Conservation (phyloP, 2,888 invertebrate species). For the Limnephilus marmoratus region DNA sequence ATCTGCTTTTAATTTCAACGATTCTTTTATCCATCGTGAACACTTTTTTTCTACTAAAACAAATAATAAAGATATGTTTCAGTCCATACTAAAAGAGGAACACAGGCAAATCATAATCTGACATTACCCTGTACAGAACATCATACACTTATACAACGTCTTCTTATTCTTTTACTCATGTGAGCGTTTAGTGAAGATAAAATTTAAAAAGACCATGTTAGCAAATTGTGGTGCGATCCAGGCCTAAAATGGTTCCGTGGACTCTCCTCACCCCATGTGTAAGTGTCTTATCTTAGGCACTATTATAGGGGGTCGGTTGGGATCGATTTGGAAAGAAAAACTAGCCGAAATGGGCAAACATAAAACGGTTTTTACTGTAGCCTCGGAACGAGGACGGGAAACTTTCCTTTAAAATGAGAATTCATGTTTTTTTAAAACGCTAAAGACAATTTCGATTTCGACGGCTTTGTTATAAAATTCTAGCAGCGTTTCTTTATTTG, state of each 20-base stretch:
- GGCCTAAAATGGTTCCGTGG: neutral
- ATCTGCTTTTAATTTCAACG: no score
- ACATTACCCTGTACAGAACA: no score
- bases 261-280: neutral
- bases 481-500: neutral
- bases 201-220: neutral
- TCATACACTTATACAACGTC: neutral
- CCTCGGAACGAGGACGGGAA: neutral
- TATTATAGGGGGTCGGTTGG: conserved; percentile 13
- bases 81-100: no score
- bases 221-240: neutral
- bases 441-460: neutral
- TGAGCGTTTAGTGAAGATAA: neutral
- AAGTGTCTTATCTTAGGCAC: neutral
- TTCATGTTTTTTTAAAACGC: neutral
- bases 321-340: neutral
- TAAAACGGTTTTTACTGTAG: neutral
- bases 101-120: no score
- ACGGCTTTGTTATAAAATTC: neutral
- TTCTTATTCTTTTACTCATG: neutral
- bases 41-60: no score
- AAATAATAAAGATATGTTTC: no score
- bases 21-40: no score
- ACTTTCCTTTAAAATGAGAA: neutral
- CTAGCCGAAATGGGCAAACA: neutral